Percentiles rank a stretch among this genome's conserved stretches.
Conservation (phyloP, 1,140 invertebrate species). For the Alviniconcha marisindica region DNA sequence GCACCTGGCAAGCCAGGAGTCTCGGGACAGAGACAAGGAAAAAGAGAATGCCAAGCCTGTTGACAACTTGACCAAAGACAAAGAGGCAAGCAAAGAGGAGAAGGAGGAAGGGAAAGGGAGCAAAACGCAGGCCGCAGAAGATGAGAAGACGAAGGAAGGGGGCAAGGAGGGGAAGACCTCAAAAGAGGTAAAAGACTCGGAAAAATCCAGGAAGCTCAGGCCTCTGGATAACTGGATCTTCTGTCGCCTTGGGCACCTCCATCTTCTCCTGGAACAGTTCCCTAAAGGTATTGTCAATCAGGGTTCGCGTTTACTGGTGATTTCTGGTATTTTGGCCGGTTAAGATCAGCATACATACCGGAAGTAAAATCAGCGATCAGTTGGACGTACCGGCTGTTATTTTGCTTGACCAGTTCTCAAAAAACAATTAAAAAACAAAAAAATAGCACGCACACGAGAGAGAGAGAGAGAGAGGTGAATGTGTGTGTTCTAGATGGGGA, state of each 20-base stretch:
- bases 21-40: constrained; percentile 38
- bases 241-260: constrained; percentile 95
- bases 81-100: background rate
- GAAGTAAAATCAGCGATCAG: too few species aligned
- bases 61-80: background rate
- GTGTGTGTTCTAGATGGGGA: too few species aligned
- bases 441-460: background rate
- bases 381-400: too few species aligned
- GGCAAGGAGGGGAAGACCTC: background rate
- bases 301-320: too few species aligned
- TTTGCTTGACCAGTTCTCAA: background rate
- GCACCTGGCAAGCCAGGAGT: constrained; percentile 78
- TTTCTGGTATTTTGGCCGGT: background rate
- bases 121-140: background rate
- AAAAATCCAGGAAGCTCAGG: constrained; percentile 45
- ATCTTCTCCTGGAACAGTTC: constrained; percentile 93
- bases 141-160: background rate
- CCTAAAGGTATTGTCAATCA: constrained; percentile 79
- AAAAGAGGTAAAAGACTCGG: background rate
- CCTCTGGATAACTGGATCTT: constrained; percentile 90
- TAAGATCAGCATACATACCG: too few species aligned
- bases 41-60: background rate
- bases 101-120: background rate
- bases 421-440: background rate
- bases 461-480: too few species aligned